Conservation (phyloP, 2,888 invertebrate species). For the Molorchus minor region DNA sequence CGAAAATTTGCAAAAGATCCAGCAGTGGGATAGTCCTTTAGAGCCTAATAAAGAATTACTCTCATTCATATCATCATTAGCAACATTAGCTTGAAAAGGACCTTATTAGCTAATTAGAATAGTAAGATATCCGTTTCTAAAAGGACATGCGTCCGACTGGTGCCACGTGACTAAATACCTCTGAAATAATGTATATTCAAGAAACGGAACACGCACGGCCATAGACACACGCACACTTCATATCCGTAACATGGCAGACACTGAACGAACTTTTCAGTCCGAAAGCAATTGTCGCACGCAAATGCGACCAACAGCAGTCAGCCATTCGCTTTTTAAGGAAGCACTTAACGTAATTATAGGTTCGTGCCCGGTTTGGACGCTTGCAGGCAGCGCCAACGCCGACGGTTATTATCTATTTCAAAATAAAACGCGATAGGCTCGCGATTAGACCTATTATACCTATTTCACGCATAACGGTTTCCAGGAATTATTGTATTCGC, state of each 20-base stretch:
- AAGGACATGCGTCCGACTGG: conserved; percentile 22
- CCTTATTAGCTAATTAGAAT: conserved; percentile 20
- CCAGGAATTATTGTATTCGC: conserved; percentile 18
- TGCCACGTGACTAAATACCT: conserved; percentile 25
- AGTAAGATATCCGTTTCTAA: conserved; percentile 12
- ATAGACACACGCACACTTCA: conserved; percentile 15
- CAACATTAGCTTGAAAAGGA: conserved; percentile 8
- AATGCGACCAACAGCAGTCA: conserved; percentile 28
- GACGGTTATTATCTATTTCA: conserved; percentile 28
- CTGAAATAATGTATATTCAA: conserved; percentile 21
- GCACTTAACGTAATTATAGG: conserved; percentile 35
- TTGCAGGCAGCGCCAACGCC: conserved; percentile 8
- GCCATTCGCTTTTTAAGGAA: conserved; percentile 36
- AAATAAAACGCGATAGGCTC: conserved; percentile 27
- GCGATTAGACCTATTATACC: conserved; percentile 28
- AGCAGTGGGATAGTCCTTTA: too few relatives aligned
- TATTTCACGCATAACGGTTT: conserved; percentile 29
- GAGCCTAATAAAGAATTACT: too few relatives aligned
- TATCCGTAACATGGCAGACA: conserved; percentile 23
- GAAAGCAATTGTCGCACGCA: conserved; percentile 40
- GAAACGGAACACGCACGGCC: conserved; percentile 17
- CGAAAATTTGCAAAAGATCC: too few relatives aligned
- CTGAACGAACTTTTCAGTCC: conserved; percentile 20
- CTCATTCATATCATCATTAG: not conserved
- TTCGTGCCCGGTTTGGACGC: conserved; percentile 31